Base-by-base conservation (phyloP, 2,888 invertebrate genomes). In the Anarsia innoxiella region DNA sequence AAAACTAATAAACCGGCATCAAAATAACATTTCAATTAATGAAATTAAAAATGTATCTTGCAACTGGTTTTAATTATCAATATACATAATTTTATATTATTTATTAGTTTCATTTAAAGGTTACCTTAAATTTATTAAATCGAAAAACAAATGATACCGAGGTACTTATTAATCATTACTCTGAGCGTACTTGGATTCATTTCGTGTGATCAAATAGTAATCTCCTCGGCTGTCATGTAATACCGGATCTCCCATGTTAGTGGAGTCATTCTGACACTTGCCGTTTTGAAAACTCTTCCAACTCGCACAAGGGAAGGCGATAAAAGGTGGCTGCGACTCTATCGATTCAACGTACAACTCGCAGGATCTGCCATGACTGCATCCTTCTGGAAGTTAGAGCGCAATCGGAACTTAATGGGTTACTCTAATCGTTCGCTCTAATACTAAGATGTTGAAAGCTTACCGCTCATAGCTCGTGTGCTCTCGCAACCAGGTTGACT, bases 401-500 rank as follows among this genome's bases (percentile, higher is more conserved):
- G n/a, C n/a, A n/a, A n/a, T n/a, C n/a, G n/a, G n/a, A n/a, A n/a
- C n/a, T n/a, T n/a, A n/a, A n/a, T n/a, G n/a, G n/a, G n/a, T n/a
- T n/a, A n/a, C n/a, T n/a, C n/a, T n/a, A n/a, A n/a, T n/a, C n/a
- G n/a, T 19, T 19, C 8, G 3, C 19, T 8, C 3, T 19, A 19
- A 19, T 19, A 19, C 19, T 19, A n/a, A n/a, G n/a, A n/a, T n/a
- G n/a, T n/a, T n/a, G n/a, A n/a, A n/a, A n/a, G n/a, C n/a, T 19
- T 19, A 19, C 19, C 19, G 8, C 4, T 8, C 4, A 8, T 5
- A 19, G 19, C 19, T 19, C 19, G 19, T 19, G 65, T 5, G 16
- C 87, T 83, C 5, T 77, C 73, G 56, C 92, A 92, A 1, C 92
- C 92, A 0, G 92, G 92, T 55, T 93, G 93, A 0, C 82, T 79